Base-by-base conservation (phyloP, 1,140 invertebrate genomes). In the Scaptomyza pallida region DNA sequence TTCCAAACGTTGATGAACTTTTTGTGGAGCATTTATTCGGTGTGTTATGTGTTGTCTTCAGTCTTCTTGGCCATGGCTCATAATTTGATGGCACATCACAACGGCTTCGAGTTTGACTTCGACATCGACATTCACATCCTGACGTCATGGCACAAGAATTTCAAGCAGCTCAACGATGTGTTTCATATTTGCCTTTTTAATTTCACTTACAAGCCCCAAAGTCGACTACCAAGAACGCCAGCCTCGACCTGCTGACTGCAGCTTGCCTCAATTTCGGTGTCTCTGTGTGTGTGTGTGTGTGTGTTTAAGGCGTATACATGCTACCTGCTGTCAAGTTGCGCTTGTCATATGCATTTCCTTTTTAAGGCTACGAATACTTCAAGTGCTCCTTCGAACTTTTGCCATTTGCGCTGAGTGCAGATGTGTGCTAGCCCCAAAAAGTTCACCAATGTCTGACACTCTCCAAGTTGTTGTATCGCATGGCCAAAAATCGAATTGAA, bases 341-440 rank as follows among this genome's bases (percentile, higher is more conserved):
- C 78, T 88, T 88, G 82, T 88, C 82, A 78, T 55, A 69, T 82
- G 78, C 81, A 75, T 82, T 88, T 75, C 61, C 82, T 63, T 63
- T 88, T 81, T 71, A 62, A 26, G 64, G 61, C 72, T 52, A 26
- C 59, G 48, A 47, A 60, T 62, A 45, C 59, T 71, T 56, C 44
- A 44, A 71, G 70, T 64, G 50, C 55, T 41, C 5, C 13, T 55
- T 15, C 55, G 59, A 76, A 73, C 59, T 65, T 48, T 79, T 77
- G 63, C 63, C 50, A 50, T 63, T 77, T 61, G 47, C 74, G 77
- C 54, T 62, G 48, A 54, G 48, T 65, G 52, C 52, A 15, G 48
- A 15, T 63, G 19, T 26, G 45, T 43, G 23, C 43, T 23, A 50
- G 26, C 26, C 26, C 55, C 55, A 33, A 44, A 50, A 57, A 57